Percentiles rank a stretch among this genome's conserved stretches.
Conservation (phyloP, 2,113 vertebrate genomes). For the Sinocyclocheilus anophthalmus region DNA sequence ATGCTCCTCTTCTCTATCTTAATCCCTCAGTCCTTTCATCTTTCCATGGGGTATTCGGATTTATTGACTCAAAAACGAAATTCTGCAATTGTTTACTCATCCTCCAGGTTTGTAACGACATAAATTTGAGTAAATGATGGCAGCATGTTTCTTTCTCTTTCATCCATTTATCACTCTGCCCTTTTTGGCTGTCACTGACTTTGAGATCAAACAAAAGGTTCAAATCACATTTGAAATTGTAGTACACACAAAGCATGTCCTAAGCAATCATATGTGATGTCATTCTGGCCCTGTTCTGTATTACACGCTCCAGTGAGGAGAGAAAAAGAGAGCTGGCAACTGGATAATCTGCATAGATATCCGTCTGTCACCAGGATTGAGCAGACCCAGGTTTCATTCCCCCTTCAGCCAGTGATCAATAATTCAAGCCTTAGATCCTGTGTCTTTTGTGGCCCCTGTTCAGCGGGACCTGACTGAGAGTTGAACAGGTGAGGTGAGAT, state of each 20-base stretch:
- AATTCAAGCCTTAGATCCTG: constrained; percentile 37
- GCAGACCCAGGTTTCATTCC: constrained; percentile 4
- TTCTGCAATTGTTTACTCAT: background rate
- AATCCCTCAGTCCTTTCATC: constrained; percentile 9
- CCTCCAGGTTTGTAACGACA: background rate
- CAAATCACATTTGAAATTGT: constrained; percentile 15
- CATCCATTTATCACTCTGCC: background rate
- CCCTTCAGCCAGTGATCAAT: constrained; percentile 34
- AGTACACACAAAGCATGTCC: background rate
- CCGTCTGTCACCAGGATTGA: constrained; percentile 43
- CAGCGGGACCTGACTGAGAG: constrained; percentile 11
- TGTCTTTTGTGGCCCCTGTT: background rate
- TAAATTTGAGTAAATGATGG: background rate
- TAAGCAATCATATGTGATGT: background rate
- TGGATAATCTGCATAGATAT: constrained; percentile 20
- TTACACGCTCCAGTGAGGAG: constrained; percentile 4
- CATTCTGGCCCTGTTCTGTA: background rate
- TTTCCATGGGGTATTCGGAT: background rate
- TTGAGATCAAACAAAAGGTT: background rate
- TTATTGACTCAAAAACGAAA: background rate
- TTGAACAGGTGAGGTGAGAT: background rate
- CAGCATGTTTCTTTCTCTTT: background rate
- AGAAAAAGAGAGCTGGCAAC: constrained; percentile 1
- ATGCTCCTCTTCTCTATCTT: background rate
- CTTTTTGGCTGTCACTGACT: background rate